phyloP scores from a whole-genome alignment of 2,888 invertebrate species.

The Cheilosia variabilis region DNA sequence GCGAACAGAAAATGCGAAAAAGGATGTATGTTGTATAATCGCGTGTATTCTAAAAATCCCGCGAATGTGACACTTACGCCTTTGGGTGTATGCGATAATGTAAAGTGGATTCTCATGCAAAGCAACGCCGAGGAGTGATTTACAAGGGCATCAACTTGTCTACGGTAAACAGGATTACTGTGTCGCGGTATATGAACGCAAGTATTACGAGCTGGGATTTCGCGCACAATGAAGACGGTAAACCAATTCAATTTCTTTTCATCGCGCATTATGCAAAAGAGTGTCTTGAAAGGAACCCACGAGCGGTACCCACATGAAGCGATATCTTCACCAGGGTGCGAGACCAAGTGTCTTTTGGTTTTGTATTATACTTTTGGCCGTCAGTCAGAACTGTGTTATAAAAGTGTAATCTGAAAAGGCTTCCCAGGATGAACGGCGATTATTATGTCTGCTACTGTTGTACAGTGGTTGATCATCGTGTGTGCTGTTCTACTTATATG shows the following conservation, averaged over 20 bases:
- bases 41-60: slow-evolving; percentile 32
- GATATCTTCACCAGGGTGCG: not conserved
- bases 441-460: slow-evolving; percentile 38
- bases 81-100: slow-evolving; percentile 54
- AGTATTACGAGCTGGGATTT: slow-evolving; percentile 57
- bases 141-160: slow-evolving; percentile 73
- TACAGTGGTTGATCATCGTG: slow-evolving; percentile 16
- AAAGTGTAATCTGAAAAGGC: slow-evolving; percentile 24
- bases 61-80: slow-evolving; percentile 61
- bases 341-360: slow-evolving; percentile 12
- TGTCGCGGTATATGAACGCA: slow-evolving; percentile 62
- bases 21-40: not conserved
- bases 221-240: slow-evolving; percentile 18
- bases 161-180: slow-evolving; percentile 69
- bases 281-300: slow-evolving; percentile 2
- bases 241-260: slow-evolving; percentile 64
- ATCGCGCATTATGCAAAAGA: slow-evolving; percentile 46
- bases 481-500: not conserved
- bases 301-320: not conserved
- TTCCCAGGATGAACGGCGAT: slow-evolving; percentile 39
- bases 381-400: slow-evolving; percentile 1
- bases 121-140: slow-evolving; percentile 67
- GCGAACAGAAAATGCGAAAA: not conserved
- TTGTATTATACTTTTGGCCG: not conserved
- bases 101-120: slow-evolving; percentile 66